Conservation (phyloP, 92 coral and sea anemone species). For the Paragorgia papillata region DNA sequence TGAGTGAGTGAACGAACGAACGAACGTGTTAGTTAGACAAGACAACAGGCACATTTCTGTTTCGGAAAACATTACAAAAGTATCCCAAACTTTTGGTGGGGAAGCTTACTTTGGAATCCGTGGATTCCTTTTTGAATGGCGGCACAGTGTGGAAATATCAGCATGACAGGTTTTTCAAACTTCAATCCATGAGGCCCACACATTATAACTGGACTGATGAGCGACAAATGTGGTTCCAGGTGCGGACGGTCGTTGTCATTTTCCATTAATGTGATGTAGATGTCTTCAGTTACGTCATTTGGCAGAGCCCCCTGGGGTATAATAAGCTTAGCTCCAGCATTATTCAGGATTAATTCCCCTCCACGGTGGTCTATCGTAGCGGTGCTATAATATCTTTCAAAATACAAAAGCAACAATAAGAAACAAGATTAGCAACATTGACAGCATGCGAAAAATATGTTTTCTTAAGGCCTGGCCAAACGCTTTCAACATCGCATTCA, state of each 20-base stretch:
- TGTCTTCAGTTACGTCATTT: conserved; percentile 62
- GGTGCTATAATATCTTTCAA: conserved; percentile 17
- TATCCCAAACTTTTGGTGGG: no score
- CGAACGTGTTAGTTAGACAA: no score
- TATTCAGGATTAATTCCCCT: conserved; percentile 67
- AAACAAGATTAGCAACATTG: no score
- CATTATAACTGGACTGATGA: conserved; percentile 81
- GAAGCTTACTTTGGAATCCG: no score
- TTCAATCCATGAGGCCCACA: conserved; percentile 94
- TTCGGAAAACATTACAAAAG: no score
- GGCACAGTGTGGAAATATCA: conserved; percentile 85
- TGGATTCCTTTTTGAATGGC: conserved; percentile 42
- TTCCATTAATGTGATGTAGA: conserved; percentile 74
- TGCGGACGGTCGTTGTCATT: conserved; percentile 64
- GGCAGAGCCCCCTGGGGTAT: conserved; percentile 79
- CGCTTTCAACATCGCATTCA: no score
- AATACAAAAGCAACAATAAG: no score
- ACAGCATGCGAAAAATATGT: no score
- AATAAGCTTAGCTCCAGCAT: conserved; percentile 69
- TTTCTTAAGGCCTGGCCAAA: no score
- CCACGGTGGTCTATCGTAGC: conserved; percentile 71
- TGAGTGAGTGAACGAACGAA: no score
- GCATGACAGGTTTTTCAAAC: conserved; percentile 74
- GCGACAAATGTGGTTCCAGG: conserved; percentile 52
- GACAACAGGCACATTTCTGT: no score